phyloP scores from a whole-genome alignment of 35 echinoderm and acorn worm species.

The Hemicentrotus pulcherrimus region DNA sequence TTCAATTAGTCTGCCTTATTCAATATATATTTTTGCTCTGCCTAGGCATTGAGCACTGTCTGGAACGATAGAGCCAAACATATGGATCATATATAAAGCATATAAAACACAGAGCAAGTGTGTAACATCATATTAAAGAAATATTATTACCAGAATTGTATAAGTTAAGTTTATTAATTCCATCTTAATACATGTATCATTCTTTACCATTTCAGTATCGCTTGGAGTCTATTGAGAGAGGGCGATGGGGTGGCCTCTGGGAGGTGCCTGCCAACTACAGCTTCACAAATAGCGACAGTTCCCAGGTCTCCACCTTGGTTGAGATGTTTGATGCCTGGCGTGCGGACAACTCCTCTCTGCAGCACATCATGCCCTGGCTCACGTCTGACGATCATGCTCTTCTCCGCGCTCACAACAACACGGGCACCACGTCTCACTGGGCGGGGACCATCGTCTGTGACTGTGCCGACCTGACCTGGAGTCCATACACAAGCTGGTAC shows the following conservation, averaged over 20 bases:
- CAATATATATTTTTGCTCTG: too few species aligned
- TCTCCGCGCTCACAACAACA: slow-evolving; percentile 49
- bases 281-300: slow-evolving; percentile 40
- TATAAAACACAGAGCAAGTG: neutral
- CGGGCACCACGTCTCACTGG: slow-evolving; percentile 15
- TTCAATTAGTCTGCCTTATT: too few species aligned
- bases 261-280: slow-evolving; percentile 64
- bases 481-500: slow-evolving; percentile 55
- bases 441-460: slow-evolving; percentile 61
- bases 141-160: too few species aligned
- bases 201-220: slow-evolving; percentile 62
- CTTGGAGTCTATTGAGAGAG: slow-evolving; percentile 63
- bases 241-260: slow-evolving; percentile 76
- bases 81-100: too few species aligned
- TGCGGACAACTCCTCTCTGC: slow-evolving; percentile 48
- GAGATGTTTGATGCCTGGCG: slow-evolving; percentile 69
- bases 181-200: neutral
- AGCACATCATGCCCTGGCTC: slow-evolving; percentile 80
- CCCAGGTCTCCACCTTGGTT: slow-evolving; percentile 59
- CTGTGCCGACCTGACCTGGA: slow-evolving; percentile 56
- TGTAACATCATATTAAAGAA: too few species aligned
- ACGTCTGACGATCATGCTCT: slow-evolving; percentile 41
- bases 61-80: too few species aligned
- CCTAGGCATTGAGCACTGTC: too few species aligned
- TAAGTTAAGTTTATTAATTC: too few species aligned